Conservation (phyloP, 2,797 vertebrate genomes). For the Numenius phaeopus region DNA sequence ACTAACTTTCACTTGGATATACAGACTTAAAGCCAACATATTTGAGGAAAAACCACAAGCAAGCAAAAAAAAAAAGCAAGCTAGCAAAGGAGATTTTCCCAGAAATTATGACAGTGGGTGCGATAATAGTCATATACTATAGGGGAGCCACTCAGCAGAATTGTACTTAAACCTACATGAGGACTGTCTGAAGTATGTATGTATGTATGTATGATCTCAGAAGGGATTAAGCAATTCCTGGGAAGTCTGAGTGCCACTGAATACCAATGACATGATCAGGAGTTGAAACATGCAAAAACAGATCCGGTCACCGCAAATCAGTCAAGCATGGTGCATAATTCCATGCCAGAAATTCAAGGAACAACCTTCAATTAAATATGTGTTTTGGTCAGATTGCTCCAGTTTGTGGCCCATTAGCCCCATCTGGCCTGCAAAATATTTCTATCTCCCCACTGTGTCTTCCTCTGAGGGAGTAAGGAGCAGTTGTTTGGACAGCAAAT, state of each 20-base stretch:
- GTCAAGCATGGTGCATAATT: background rate
- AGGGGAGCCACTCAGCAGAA: background rate
- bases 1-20: background rate
- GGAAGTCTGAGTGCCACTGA: background rate
- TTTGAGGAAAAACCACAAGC: background rate
- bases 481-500: conserved; percentile 48
- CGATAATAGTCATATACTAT: background rate
- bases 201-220: background rate
- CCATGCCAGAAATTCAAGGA: conserved; percentile 12
- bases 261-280: background rate
- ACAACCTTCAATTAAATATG: conserved; percentile 20
- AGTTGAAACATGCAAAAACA: background rate
- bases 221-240: background rate
- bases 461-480: background rate
- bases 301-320: background rate
- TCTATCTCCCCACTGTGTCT: conserved; percentile 3
- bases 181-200: background rate
- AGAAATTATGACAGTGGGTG: background rate
- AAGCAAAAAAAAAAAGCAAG: background rate
- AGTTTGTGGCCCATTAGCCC: conserved; percentile 40
- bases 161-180: background rate
- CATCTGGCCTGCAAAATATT: conserved; percentile 43
- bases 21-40: background rate
- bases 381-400: conserved; percentile 13
- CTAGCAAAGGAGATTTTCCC: background rate